Evolutionary conservation across 2,113 vertebrate genomes (phyloP).

Genomic region (Pterophyllum scalare): DNA sequence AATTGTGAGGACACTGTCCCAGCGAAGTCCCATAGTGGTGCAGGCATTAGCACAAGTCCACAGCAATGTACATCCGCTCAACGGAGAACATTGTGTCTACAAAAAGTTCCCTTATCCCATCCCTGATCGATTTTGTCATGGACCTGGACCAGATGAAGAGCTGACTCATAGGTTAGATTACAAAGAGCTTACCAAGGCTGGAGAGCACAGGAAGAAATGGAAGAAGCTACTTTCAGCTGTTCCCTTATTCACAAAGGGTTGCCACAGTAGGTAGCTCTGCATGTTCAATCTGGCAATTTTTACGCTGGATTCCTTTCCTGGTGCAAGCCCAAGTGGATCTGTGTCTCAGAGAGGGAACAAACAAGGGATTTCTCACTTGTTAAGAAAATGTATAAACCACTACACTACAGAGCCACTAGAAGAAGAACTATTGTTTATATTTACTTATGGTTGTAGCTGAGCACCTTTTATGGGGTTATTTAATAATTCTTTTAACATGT

Average conservation of each 20-base stretch:
- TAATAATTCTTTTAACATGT: not conserved
- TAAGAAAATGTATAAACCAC: too few species aligned
- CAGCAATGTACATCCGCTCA: not conserved
- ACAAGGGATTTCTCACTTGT: too few species aligned
- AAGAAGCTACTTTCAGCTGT: not conserved
- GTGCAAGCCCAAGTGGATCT: too few species aligned
- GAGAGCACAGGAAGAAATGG: not conserved
- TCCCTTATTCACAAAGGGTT: not conserved
- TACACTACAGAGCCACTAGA: too few species aligned
- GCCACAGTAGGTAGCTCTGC: not conserved
- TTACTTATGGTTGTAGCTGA: not conserved
- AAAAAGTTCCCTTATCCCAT: not conserved
- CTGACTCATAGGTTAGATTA: not conserved
- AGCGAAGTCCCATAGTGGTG: conserved; percentile 5
- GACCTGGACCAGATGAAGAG: not conserved
- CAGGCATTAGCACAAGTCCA: conserved; percentile 8
- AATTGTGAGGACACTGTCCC: conserved; percentile 52
- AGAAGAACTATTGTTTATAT: not conserved
- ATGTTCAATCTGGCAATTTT: not conserved
- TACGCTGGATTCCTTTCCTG: too few species aligned
- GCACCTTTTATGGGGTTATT: not conserved
- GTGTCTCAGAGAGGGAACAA: too few species aligned
- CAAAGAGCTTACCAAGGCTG: not conserved
- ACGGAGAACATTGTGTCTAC: not conserved
- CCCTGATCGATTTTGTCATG: not conserved